Evolutionary conservation across 2,113 vertebrate genomes (phyloP).

Genomic region (Brachionichthys hirsutus): DNA sequence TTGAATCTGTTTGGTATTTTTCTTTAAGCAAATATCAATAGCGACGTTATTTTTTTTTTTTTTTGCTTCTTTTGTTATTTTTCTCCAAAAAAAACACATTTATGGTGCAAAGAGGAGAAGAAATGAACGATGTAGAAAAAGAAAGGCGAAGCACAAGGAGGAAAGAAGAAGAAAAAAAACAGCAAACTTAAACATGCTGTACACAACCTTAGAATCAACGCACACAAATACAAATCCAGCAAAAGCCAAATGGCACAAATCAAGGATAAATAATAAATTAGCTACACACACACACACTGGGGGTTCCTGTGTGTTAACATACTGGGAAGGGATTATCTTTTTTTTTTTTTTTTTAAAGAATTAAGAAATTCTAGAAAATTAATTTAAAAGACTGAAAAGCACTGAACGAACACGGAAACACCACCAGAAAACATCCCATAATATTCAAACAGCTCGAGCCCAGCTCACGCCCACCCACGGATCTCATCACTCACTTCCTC

Average conservation of each 20-base stretch:
- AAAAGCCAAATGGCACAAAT: conserved; percentile 78
- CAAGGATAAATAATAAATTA: conserved; percentile 83
- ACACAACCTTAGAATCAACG: conserved; percentile 76
- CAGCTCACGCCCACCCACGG: conserved; percentile 23
- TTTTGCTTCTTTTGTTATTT: conserved; percentile 57
- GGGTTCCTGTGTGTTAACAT: conserved; percentile 64
- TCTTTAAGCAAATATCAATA: conserved; percentile 56
- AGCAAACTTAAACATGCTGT: conserved; percentile 81
- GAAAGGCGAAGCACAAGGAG: conserved; percentile 53
- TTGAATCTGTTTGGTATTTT: conserved; percentile 80
- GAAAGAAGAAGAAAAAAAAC: conserved; percentile 66
- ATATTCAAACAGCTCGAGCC: conserved; percentile 68
- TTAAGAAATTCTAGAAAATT: conserved; percentile 53
- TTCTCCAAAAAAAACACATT: conserved; percentile 65
- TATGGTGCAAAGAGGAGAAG: conserved; percentile 70
- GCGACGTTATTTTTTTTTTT: too few species aligned
- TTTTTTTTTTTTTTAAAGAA: conserved; percentile 43
- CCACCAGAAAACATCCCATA: conserved; percentile 72
- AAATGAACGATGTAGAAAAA: conserved; percentile 69
- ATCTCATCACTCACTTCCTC: neutral
- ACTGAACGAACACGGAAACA: conserved; percentile 77
- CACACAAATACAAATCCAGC: conserved; percentile 79
- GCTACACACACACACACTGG: conserved; percentile 68
- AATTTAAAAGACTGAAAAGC: conserved; percentile 62
- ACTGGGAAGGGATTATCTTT: conserved; percentile 32